Conservation (phyloP, 2,113 vertebrate genomes). For the Chrysemys picta region DNA sequence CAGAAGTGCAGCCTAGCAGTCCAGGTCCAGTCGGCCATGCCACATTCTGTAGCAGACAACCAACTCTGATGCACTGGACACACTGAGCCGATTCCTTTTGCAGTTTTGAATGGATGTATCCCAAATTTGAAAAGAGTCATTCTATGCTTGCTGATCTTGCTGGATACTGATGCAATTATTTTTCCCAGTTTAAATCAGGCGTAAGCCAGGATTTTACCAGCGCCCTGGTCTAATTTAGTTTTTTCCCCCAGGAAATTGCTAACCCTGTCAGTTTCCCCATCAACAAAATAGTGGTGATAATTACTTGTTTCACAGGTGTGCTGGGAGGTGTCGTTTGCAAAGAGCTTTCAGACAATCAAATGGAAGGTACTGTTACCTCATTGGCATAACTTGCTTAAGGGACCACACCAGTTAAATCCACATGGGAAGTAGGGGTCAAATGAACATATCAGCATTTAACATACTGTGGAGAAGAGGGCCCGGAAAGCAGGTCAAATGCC, state of each 20-base stretch:
- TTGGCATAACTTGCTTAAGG: not conserved
- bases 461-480: not conserved
- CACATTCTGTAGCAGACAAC: not conserved
- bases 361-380: not conserved
- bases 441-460: fast-evolving
- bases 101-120: not conserved
- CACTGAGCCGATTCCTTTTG: not conserved
- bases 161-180: not conserved
- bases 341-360: not conserved
- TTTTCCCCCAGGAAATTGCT: not conserved
- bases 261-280: too few species aligned
- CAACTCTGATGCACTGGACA: too few species aligned
- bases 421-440: not conserved
- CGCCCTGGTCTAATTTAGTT: not conserved
- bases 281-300: not conserved
- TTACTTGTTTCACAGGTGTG: fast-evolving
- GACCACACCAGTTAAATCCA: not conserved
- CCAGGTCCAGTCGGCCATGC: not conserved
- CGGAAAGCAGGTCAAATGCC: not conserved
- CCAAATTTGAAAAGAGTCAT: not conserved
- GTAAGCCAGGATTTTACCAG: not conserved
- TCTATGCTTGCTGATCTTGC: not conserved
- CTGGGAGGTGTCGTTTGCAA: not conserved
- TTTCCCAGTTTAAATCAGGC: not conserved
- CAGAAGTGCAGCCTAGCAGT: not conserved